Conservation (phyloP, 2,797 vertebrate genomes). For the Chelmon rostratus region DNA sequence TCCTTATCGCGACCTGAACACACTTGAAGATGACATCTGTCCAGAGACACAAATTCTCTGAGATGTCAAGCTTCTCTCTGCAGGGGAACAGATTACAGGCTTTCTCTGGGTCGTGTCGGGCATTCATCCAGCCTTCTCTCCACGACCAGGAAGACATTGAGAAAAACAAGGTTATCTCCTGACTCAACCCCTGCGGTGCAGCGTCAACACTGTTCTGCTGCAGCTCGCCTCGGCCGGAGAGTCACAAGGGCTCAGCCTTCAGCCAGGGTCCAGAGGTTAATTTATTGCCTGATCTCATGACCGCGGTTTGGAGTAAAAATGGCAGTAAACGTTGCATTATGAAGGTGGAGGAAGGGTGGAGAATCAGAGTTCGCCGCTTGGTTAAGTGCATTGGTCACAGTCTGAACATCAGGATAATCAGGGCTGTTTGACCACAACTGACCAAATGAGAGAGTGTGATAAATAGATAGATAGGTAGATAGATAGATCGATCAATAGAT, state of each 20-base stretch:
- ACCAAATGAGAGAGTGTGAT: conserved; percentile 1
- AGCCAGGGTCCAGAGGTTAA: conserved; percentile 76
- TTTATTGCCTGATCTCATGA: conserved; percentile 83
- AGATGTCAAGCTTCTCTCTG: conserved; percentile 37
- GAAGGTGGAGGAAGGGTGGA: conserved; percentile 58
- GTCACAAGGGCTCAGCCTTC: conserved; percentile 78
- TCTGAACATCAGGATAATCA: conserved; percentile 57
- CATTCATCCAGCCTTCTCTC: conserved; percentile 49
- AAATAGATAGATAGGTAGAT: conserved; percentile 28
- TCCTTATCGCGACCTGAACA: conserved; percentile 43
- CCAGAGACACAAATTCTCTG: conserved; percentile 8
- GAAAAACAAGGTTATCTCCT: conserved; percentile 82
- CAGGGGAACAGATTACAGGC: conserved; percentile 36
- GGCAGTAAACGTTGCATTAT: conserved; percentile 79
- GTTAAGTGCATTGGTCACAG: conserved; percentile 80
- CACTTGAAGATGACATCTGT: conserved; percentile 45
- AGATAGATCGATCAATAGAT: conserved; percentile 39
- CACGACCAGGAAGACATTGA: conserved; percentile 56
- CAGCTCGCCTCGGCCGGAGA: conserved; percentile 41
- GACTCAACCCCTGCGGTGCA: conserved; percentile 72
- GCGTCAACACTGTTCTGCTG: conserved; percentile 71
- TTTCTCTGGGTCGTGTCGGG: conserved; percentile 28
- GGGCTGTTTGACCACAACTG: conserved; percentile 35
- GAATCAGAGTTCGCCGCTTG: conserved; percentile 65
- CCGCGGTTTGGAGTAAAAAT: conserved; percentile 75